Evolutionary conservation across 2,113 vertebrate species (phyloP).

Genomic region (Catagonus wagneri): DNA sequence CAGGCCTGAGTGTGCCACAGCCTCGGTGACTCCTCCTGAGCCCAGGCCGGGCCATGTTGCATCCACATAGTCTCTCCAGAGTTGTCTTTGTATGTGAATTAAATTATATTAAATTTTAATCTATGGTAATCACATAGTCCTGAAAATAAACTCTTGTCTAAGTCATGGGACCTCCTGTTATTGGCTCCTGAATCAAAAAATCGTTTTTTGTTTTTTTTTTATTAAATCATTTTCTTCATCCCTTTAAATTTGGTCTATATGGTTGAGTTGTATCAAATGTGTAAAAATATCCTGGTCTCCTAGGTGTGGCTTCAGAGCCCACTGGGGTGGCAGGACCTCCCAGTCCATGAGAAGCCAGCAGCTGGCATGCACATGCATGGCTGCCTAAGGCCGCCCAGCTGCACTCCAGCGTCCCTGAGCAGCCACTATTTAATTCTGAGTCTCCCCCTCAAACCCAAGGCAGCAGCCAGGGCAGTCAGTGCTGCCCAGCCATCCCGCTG

Average conservation of each 20-base stretch:
- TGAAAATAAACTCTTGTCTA: slow-evolving; percentile 84
- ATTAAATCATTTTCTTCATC: not conserved
- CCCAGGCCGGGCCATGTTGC: not conserved
- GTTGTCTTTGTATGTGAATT: slow-evolving; percentile 83
- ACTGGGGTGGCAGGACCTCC: not conserved
- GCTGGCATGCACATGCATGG: not conserved
- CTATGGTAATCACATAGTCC: slow-evolving; percentile 76
- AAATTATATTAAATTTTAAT: slow-evolving; percentile 84
- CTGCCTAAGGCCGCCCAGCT: not conserved
- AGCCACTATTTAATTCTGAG: not conserved
- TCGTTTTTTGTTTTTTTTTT: too few relatives aligned
- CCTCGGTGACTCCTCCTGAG: not conserved
- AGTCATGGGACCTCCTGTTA: not conserved
- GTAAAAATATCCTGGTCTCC: not conserved
- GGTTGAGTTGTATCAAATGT: not conserved
- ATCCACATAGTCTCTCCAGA: slow-evolving; percentile 6
- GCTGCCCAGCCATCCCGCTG: too few relatives aligned
- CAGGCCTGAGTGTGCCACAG: slow-evolving; percentile 87
- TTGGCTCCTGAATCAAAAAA: not conserved
- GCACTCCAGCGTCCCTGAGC: not conserved
- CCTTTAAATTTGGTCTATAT: not conserved
- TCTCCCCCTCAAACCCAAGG: rapidly evolving
- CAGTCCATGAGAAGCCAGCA: too few relatives aligned
- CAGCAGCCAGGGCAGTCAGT: not conserved
- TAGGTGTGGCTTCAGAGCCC: not conserved